Evolutionary conservation across 1,140 invertebrate species (phyloP).

Genomic region (Heliconius nattereri): DNA sequence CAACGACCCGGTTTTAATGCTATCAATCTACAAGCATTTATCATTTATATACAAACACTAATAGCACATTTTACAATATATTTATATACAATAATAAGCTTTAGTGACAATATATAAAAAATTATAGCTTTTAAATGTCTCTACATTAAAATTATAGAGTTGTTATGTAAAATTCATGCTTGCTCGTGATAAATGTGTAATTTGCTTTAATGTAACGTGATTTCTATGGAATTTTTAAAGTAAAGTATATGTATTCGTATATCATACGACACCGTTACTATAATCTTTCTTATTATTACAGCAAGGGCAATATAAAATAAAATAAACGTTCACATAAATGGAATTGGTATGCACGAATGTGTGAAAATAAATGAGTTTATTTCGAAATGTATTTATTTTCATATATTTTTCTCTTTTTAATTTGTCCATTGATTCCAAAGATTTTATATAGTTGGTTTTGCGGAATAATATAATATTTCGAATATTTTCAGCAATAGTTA

Average conservation of each 20-base stretch:
- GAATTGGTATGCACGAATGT: neutral
- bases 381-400: neutral
- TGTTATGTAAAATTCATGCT: slow-evolving; percentile 9
- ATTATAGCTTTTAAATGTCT: slow-evolving; percentile 10
- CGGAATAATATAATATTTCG: neutral
- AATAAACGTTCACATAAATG: neutral
- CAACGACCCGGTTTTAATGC: neutral
- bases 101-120: slow-evolving; percentile 6
- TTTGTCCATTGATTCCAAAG: neutral
- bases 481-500: neutral
- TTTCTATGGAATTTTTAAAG: slow-evolving; percentile 1
- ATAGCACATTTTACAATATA: neutral
- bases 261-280: neutral
- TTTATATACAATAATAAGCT: slow-evolving; percentile 10
- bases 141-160: slow-evolving; percentile 6
- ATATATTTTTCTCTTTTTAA: neutral
- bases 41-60: neutral
- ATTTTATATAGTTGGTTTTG: neutral
- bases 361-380: neutral
- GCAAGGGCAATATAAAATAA: neutral
- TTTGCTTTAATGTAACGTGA: slow-evolving; percentile 2
- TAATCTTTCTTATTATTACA: neutral
- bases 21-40: neutral
- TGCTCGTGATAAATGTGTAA: slow-evolving; percentile 11
- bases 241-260: neutral